Evolutionary conservation across 2,113 vertebrate genomes (phyloP), one percentile per base, ranked within the genome.

Genomic region (Rhombomys opimus): DNA sequence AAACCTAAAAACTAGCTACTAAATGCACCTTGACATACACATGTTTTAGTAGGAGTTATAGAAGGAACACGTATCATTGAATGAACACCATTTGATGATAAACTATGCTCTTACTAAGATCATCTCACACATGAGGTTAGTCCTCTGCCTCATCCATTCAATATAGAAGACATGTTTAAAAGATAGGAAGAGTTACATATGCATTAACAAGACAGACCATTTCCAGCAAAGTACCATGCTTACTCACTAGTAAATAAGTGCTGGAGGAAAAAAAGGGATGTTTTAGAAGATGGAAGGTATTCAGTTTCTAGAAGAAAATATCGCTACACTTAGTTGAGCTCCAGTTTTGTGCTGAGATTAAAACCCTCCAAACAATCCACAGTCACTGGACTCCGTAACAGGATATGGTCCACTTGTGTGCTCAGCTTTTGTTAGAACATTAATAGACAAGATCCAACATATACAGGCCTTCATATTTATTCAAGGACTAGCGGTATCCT

Each of bases 351-450:
- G 3, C 12, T 68, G 20, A 95, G 25, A 78, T 15, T 8, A 7
- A 65, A 70, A 81, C n/a, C 25, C 30, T 63, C 1, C 61, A 9
- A 38, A 7, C 27, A 14, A 86, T 35, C 67, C 25, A 57, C 10
- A 57, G 18, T 68, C 1, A 1, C 25, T 22, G 32, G 1, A 15
- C 41, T 57, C 35, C 11, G 50, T 17, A 27, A 22, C 23, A 17
- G 5, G 17, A 38, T n/a, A 5, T n/a, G 5, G 23, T 3, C 6
- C 7, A 18, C 27, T 25, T 8, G 2, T 38, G 15, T 8, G 27
- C 1, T 13, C 5, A 52, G 4, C 1, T n/a, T 14, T 50, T 4
- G 7, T 59, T 15, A 50, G 68, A 0, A 4, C 5, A 2, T 17
- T 50, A 75, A 9, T 11, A 46, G 3, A 77, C 2, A 87, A 78